Conservation (phyloP, 2,888 invertebrate genomes). For the Pachycephus smyrnensis region DNA sequence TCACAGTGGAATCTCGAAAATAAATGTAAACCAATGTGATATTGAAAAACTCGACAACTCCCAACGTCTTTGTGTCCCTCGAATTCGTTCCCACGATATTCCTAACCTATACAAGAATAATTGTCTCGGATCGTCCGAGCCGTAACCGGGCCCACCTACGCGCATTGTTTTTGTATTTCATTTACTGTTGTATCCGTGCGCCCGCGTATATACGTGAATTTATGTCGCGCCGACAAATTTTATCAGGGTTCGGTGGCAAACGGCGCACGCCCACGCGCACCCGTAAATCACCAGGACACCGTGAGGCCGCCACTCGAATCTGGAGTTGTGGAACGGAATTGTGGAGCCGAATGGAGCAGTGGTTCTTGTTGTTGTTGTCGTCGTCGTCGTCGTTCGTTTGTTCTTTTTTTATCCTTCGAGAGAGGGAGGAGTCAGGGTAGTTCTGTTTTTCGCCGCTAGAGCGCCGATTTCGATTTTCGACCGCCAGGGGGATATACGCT, state of each 20-base stretch:
- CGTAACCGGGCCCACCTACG: neutral
- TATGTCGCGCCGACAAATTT: slow-evolving; percentile 65
- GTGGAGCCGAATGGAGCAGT: slow-evolving; percentile 7
- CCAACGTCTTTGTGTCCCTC: neutral
- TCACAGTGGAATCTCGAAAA: neutral
- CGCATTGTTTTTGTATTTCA: neutral
- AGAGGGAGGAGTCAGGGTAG: slow-evolving; percentile 11
- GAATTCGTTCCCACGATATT: neutral
- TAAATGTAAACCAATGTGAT: neutral
- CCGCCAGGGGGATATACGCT: slow-evolving; percentile 7
- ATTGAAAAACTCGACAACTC: neutral
- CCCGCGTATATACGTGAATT: slow-evolving; percentile 55
- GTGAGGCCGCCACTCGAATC: slow-evolving; percentile 21
- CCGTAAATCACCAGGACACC: slow-evolving; percentile 55
- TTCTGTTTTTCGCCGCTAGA: slow-evolving; percentile 18
- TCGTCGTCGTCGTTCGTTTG: slow-evolving; percentile 16
- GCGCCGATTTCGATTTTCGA: slow-evolving; percentile 19
- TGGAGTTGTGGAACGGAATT: slow-evolving; percentile 11
- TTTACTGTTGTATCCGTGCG: neutral
- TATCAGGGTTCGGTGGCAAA: slow-evolving; percentile 66
- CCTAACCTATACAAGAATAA: neutral
- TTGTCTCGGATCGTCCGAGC: neutral
- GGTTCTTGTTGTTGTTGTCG: slow-evolving; percentile 2
- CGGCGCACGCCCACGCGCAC: slow-evolving; percentile 59
- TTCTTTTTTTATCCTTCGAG: slow-evolving; percentile 11